Evolutionary conservation across 2,888 invertebrate genomes (phyloP), one percentile per base, ranked within the genome.

Genomic region (Drosophila suboccidentalis): DNA sequence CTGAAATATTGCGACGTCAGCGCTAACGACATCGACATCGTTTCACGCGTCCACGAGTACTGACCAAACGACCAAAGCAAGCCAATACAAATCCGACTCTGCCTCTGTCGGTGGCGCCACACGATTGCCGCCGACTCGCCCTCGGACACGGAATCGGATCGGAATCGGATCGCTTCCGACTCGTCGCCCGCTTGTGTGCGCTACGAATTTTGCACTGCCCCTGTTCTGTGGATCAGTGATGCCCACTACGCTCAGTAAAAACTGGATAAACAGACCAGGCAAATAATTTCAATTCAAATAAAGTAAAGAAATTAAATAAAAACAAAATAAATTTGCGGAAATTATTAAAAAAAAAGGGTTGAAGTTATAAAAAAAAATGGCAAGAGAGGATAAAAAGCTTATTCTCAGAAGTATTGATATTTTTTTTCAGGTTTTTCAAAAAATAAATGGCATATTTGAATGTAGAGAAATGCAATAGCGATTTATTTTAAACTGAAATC

Each of bases 1-100:
- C 64, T 78, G 75, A 74, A 72, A 64, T 47, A n/a, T 29, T 44
- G 55, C 85, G 80, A 77, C 87, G 89, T 87, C 80, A 89, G 84
- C 89, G 85, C 89, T 70, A 78, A 89, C 86, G 80, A 74, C 86
- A 86, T 86, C 87, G 89, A 74, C 86, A 87, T 87, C 89, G 89
- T 89, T 60, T 82, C 82, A 87, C 86, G 86, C 86, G 82, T 89
- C 70, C 78, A 82, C 88, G 77, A 77, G 77, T 78, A 77, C 77
- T 77, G 77, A 77, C 79, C 22, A 22, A 22, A 26, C 26, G 77
- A 77, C 79, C 77, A 78, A 41, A 55, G 55, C 46, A 29, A 34
- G 26, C 32, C 32, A 0, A 9, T 10, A 10, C 13, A 36, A 36
- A 13, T 22, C 22, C n/a, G 41, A 9, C 11, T 19, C 26, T 43